A percentile compares a stretch with the other conserved stretches of the same genome.
Conservation (phyloP, 2,113 vertebrate genomes). For the Taurulus bubalis region DNA sequence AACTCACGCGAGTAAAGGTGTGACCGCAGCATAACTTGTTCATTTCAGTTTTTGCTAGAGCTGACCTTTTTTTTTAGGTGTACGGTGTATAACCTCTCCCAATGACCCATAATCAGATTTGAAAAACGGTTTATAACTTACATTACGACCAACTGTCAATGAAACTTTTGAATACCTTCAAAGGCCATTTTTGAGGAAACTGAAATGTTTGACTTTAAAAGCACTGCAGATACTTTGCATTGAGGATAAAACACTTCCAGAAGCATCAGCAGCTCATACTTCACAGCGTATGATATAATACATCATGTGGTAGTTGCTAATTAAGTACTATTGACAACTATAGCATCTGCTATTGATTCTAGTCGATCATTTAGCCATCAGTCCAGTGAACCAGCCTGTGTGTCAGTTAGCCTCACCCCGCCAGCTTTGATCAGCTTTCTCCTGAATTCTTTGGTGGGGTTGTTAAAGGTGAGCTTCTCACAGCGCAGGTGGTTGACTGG, state of each 20-base stretch:
- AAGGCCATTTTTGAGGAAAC: neutral
- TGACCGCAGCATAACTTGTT: no score
- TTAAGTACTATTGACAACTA: neutral
- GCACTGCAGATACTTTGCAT: neutral
- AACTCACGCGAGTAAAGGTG: no score
- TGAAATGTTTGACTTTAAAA: neutral
- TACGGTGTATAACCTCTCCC: neutral
- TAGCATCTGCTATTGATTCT: neutral
- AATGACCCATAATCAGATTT: neutral
- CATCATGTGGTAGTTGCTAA: neutral
- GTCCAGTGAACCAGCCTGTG: constrained; percentile 3
- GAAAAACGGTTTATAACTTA: neutral
- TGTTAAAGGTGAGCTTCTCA: constrained; percentile 99
- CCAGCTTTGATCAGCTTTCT: constrained; percentile 96
- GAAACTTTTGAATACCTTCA: neutral
- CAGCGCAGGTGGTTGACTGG: constrained; percentile 99
- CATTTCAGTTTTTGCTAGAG: neutral
- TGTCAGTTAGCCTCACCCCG: constrained; percentile 87
- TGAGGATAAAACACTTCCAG: neutral
- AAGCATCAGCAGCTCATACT: neutral
- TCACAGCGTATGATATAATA: neutral
- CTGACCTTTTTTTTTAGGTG: neutral
- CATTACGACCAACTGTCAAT: neutral
- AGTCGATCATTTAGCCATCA: constrained; percentile 12
- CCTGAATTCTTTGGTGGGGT: constrained; percentile 97